Conservation (phyloP, 1,140 invertebrate genomes). For the Limonius californicus region DNA sequence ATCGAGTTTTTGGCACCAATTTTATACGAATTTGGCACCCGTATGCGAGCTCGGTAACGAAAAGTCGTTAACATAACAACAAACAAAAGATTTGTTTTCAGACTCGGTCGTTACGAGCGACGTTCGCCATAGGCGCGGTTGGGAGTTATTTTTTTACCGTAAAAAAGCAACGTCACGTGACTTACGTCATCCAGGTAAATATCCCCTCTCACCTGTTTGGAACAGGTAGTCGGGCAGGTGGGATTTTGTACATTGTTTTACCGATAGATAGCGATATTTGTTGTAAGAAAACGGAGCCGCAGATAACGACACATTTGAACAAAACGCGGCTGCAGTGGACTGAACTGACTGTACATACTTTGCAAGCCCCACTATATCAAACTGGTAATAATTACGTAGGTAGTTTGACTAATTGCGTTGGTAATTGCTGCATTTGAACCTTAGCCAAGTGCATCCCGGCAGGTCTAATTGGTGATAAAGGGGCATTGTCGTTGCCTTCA, state of each 20-base stretch:
- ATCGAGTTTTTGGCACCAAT: too few relatives aligned
- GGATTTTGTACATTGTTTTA: conserved; percentile 20
- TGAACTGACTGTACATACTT: neutral
- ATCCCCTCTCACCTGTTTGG: conserved; percentile 24
- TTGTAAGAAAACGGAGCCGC: too few relatives aligned
- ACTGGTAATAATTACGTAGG: neutral
- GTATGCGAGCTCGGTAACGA: too few relatives aligned
- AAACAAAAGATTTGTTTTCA: conserved; percentile 18
- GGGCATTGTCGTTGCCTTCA: too few relatives aligned
- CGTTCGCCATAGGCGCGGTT: conserved; percentile 22
- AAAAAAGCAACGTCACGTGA: conserved; percentile 27
- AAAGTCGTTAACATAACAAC: conserved; percentile 12
- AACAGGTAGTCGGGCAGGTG: conserved; percentile 31
- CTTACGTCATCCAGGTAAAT: conserved; percentile 21
- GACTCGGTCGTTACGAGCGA: conserved; percentile 18
- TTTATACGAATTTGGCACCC: too few relatives aligned
- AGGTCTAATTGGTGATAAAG: too few relatives aligned
- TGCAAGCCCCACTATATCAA: neutral
- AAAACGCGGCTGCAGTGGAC: neutral
- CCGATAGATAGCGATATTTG: conserved; percentile 27
- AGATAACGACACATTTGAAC: too few relatives aligned
- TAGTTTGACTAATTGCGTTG: neutral
- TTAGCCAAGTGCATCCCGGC: too few relatives aligned
- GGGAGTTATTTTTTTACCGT: conserved; percentile 24
- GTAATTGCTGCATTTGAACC: too few relatives aligned